Base-by-base conservation (phyloP, 2,888 invertebrate species). In the Plebejus argus region DNA sequence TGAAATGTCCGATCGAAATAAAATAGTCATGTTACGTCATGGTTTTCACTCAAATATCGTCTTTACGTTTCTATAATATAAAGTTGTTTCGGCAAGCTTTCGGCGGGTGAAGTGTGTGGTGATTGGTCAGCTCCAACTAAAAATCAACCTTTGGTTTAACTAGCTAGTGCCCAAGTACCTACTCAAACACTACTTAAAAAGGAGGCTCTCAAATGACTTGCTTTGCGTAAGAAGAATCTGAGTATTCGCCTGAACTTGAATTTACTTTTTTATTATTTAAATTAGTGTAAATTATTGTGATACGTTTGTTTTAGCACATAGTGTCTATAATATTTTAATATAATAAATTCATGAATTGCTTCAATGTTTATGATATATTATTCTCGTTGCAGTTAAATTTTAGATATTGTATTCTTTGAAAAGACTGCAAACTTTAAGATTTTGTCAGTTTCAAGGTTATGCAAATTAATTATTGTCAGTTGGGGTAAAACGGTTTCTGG, bases 281-380 rank as follows among this genome's bases (percentile, higher is more conserved):
- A 39, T 76, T 28, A 71, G 7, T 39, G 72, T 66, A 39, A 66
- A 72, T 23, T 39, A 72, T 72, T 72, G 72, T 72, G 20, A 72
- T 78, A 72, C 23, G 28, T 76, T 76, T 76, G 53, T 58, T 66
- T 72, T 70, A 72, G 72, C 18, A 72, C 39, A 45, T 70, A 70
- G 53, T 76, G 76, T 56, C 53, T 76, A 33, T 53, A 35, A 33
- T 15, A 33, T 75, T 75, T 56, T 56, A 53, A 72, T 49, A 39
- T 15, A 33, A 35, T n/a, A 2, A 72, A 39, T 72, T 76, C 66
- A 33, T 33, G 15, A 33, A 66, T 66, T 33, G 28, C 66, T 33
- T 66, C 66, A 33, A 66, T 66, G 66, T 66, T 66, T 28, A 61
- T 66, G 1, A 66, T 5, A 28, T 28, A 28, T 28, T 66, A 66